phyloP scores from a whole-genome alignment of 2,113 vertebrate genomes.

The Capreolus pygargus region DNA sequence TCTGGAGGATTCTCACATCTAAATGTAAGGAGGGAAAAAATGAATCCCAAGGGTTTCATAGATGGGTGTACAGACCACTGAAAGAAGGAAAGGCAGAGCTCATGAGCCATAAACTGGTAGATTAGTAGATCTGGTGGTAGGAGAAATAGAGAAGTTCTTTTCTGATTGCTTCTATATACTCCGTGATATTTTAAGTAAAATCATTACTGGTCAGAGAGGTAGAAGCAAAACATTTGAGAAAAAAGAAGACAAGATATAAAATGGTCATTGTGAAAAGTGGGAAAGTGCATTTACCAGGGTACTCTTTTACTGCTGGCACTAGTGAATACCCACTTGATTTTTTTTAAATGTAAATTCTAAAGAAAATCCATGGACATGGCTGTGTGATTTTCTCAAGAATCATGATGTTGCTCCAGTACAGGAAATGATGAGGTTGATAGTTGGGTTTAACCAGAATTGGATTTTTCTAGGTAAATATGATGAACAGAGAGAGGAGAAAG shows the following conservation, averaged over 20 bases:
- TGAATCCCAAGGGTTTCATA: not conserved
- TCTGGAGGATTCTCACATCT: not conserved
- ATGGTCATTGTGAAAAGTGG: not conserved
- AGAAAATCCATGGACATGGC: not conserved
- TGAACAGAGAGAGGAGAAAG: not conserved
- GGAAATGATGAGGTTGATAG: not conserved
- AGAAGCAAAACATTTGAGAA: not conserved
- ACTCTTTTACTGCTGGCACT: not conserved
- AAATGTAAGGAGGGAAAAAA: not conserved
- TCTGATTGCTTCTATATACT: not conserved
- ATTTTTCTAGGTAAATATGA: not conserved
- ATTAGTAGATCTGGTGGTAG: not conserved
- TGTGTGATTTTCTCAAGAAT: not conserved
- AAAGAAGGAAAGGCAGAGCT: not conserved
- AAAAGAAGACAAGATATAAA: not conserved
- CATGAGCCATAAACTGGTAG: not conserved
- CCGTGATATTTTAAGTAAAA: not conserved
- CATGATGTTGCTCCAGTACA: not conserved
- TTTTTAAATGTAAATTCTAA: not conserved
- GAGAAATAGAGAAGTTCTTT: not conserved
- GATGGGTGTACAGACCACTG: not conserved
- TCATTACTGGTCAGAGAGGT: not conserved
- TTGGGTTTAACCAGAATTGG: not conserved
- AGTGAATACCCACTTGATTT: not conserved
- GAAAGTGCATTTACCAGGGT: not conserved